These are phyloP conservation scores for Eurystomus gularis DNA, from an alignment of 2,113 vertebrate species.

Conservation along the genomic window DNA sequence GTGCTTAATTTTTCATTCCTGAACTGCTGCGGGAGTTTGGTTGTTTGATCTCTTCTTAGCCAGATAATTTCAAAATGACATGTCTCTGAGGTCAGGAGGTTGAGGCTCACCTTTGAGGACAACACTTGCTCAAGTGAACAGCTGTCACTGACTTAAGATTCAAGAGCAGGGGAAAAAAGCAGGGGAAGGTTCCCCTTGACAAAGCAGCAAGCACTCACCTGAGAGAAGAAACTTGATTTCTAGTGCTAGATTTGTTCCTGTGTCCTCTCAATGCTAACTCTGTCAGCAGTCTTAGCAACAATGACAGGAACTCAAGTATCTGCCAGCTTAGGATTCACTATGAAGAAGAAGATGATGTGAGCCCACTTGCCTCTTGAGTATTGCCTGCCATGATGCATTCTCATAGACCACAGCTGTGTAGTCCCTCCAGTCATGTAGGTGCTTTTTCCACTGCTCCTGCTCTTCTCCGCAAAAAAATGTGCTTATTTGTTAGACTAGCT, in stretches of 20 bases:
- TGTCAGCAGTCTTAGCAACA: neutral
- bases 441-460: neutral
- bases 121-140: neutral
- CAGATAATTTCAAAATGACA: neutral
- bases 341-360: neutral
- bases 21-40: neutral
- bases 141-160: neutral
- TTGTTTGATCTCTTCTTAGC: neutral
- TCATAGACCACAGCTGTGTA: neutral
- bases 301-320: neutral
- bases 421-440: neutral
- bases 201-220: neutral
- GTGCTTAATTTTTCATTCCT: neutral
- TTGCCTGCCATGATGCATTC: neutral
- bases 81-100: neutral
- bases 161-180: neutral
- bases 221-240: neutral
- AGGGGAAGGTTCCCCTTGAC: neutral
- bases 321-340: neutral
- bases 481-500: neutral
- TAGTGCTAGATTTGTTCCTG: neutral
- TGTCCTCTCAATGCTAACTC: neutral
- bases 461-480: neutral
- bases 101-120: neutral
- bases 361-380: neutral